Base-by-base conservation (phyloP, 2,797 vertebrate species). In the Semaprochilodus insignis region DNA sequence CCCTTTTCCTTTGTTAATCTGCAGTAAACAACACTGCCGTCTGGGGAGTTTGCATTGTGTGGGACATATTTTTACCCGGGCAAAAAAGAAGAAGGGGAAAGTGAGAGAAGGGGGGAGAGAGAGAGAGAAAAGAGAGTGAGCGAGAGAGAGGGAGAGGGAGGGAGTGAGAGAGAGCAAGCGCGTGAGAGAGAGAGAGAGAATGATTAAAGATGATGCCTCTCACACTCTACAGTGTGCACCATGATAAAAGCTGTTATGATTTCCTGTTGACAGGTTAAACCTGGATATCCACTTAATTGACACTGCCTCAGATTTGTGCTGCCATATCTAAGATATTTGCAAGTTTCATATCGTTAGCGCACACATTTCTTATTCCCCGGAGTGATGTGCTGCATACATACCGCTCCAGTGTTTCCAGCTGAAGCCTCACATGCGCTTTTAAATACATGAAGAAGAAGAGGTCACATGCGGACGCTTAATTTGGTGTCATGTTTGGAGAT, bases 11-110 rank as follows among this genome's bases (percentile, higher is more conserved):
- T 95, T 95, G 94, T 95, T 95, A 95, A 95, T 94, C 91, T 90
- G 91, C 91, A 93, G 94, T 95, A 95, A 95, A 95, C 94, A 96
- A 94, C 93, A 92, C 86, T 85, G 88, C 91, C 94, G 93, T 95
- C 94, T 93, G 89, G 93, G 93, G 94, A 94, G 87, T 92, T 85
- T 85, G 91, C 89, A 81, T 91, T 91, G 91, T 81, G 83, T 78
- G 85, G 90, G 91, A 94, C 92, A 89, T 93, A 93, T 95, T 94
- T 93, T 93, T 92, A 93, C 88, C 88, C 51, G 6, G 6, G 69
- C 76, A 86, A 87, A 89, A 86, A 80, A 66, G 60, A 78, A 73
- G 70, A 21, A 74, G 80, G 17, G 19, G 72, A 34, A 79, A 69
- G 11, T 13, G 55, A 76, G 60, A 69, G 15, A 65, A 27, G 67